Evolutionary conservation across 2,113 vertebrate species (phyloP).

Genomic region (Noctilio leporinus): DNA sequence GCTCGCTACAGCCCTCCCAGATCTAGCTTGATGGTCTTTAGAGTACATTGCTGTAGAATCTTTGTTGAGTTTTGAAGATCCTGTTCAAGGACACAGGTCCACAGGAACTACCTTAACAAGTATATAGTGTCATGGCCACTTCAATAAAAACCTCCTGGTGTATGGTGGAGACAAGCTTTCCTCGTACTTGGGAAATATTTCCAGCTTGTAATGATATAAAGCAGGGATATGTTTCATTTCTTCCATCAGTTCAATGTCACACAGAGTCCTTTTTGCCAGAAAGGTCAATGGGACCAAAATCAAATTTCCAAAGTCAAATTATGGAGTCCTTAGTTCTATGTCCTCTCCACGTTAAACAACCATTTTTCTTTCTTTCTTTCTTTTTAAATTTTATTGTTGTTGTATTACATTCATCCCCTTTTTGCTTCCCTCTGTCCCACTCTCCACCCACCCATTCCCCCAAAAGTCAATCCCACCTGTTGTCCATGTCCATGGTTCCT

Average conservation of each 20-base stretch:
- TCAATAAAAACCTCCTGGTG: background rate
- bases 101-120: background rate
- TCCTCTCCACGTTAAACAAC: background rate
- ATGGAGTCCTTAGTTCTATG: background rate
- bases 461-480: too few relatives aligned
- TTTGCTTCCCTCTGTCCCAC: too few relatives aligned
- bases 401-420: too few relatives aligned
- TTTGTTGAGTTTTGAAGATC: background rate
- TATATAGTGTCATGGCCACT: background rate
- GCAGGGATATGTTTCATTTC: background rate
- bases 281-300: background rate
- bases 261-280: background rate
- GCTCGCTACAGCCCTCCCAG: background rate
- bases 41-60: background rate
- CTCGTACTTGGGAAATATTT: background rate
- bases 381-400: too few relatives aligned
- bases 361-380: too few relatives aligned
- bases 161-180: too few relatives aligned
- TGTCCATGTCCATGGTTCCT: too few relatives aligned
- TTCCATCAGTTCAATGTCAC: background rate
- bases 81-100: background rate
- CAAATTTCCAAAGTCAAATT: background rate
- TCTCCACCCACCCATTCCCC: too few relatives aligned
- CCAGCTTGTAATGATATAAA: background rate
- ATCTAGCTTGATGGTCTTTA: background rate